Conservation (phyloP, 2,113 vertebrate genomes). For the Lophius piscatorius region DNA sequence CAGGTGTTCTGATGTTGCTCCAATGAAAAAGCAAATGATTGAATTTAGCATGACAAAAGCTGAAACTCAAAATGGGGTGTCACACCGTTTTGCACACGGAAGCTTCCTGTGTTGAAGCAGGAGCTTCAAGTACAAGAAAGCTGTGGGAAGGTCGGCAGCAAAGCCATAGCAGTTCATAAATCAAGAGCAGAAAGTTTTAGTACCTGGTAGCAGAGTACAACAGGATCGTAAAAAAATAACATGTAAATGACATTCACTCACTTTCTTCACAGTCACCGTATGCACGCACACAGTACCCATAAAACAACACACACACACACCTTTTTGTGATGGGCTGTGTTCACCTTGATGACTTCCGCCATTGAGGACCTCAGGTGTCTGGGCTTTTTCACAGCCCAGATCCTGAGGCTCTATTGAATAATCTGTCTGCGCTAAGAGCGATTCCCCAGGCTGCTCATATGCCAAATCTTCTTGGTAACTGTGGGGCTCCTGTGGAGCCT, state of each 20-base stretch:
- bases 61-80: conserved; percentile 53
- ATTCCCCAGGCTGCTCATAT: conserved; percentile 55
- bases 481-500: conserved; percentile 55
- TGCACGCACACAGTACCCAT: conserved; percentile 4
- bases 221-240: conserved; percentile 41
- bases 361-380: conserved; percentile 64
- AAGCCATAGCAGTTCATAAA: conserved; percentile 42
- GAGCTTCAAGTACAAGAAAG: conserved; percentile 56
- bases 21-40: conserved; percentile 59
- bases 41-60: conserved; percentile 60
- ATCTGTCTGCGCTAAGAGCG: conserved; percentile 64
- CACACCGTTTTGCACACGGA: conserved; percentile 35
- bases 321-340: conserved; percentile 59
- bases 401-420: conserved; percentile 65
- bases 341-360: conserved; percentile 68
- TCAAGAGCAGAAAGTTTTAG: conserved; percentile 9
- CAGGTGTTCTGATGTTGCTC: conserved; percentile 26
- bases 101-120: conserved; percentile 38
- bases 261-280: conserved; percentile 7
- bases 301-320: conserved; percentile 63
- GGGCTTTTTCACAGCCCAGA: conserved; percentile 61
- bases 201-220: conserved; percentile 15
- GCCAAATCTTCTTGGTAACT: conserved; percentile 55
- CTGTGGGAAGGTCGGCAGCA: conserved; percentile 49
- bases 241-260: conserved; percentile 9